phyloP scores from a whole-genome alignment of 2,797 vertebrate species.

The Enteromius anoplus region DNA sequence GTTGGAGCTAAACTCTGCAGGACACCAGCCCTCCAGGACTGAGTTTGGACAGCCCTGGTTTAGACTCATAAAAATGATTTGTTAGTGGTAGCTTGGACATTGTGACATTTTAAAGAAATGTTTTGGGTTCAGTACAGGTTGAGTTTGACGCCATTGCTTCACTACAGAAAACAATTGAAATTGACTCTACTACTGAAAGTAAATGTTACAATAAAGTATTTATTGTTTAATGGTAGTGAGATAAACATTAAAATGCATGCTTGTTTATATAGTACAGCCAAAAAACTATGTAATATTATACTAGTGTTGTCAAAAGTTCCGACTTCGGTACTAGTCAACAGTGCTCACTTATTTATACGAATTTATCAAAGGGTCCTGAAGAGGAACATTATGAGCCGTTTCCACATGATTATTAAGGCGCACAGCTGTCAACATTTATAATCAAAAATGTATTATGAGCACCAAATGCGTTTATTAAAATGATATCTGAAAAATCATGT shows the following conservation, averaged over 20 bases:
- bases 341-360: too few species aligned
- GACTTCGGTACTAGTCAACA: too few species aligned
- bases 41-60: constrained; percentile 24
- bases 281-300: background rate
- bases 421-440: background rate
- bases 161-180: background rate
- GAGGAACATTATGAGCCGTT: background rate
- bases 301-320: too few species aligned
- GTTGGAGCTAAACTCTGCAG: too few species aligned
- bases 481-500: background rate
- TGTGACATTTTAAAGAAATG: constrained; percentile 24
- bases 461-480: background rate
- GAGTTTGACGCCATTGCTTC: background rate
- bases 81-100: constrained; percentile 16
- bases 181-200: background rate
- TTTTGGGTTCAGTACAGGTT: background rate
- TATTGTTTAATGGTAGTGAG: background rate
- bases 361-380: too few species aligned
- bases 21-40: too few species aligned
- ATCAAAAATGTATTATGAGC: background rate
- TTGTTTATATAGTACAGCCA: background rate
- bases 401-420: background rate
- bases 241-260: background rate
- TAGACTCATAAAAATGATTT: constrained; percentile 29
- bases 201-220: background rate